Conservation (phyloP, 2,888 invertebrate species). For the Thera britannica region DNA sequence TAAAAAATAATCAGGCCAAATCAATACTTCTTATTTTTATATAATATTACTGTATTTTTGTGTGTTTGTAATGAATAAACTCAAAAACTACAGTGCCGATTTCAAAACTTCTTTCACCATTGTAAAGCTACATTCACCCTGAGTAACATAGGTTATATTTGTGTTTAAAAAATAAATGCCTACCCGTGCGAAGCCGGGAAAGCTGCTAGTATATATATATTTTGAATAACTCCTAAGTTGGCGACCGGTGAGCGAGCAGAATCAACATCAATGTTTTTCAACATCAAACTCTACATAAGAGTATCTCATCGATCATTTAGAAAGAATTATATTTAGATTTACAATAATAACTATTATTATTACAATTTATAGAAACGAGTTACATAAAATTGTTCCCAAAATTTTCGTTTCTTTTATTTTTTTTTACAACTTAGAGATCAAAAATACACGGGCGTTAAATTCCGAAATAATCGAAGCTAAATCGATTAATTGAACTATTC, state of each 20-base stretch:
- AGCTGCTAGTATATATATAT: neutral
- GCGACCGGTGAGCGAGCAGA: neutral
- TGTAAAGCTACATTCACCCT: too few relatives aligned
- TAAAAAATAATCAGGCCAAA: too few relatives aligned
- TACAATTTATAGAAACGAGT: conserved; percentile 38
- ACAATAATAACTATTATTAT: conserved; percentile 36
- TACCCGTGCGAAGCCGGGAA: too few relatives aligned
- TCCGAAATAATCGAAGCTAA: neutral
- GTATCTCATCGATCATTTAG: neutral
- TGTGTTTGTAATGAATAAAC: too few relatives aligned
- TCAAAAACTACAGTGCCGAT: too few relatives aligned
- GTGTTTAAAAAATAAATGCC: too few relatives aligned
- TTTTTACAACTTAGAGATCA: conserved; percentile 41
- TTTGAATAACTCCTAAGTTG: conserved; percentile 31
- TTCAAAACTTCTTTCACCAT: too few relatives aligned
- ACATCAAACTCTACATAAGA: neutral
- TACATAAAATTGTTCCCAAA: conserved; percentile 43
- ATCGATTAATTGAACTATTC: conserved; percentile 13
- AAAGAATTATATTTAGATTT: conserved; percentile 29
- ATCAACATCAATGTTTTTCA: neutral
- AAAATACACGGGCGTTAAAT: conserved; percentile 9
- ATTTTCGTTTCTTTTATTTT: conserved; percentile 34
- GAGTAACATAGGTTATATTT: too few relatives aligned
- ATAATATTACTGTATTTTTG: too few relatives aligned
- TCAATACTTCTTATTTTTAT: too few relatives aligned